Evolutionary conservation across 2,113 vertebrate genomes (phyloP), one percentile per base, ranked within the genome.

Genomic region (Nothobranchius furzeri): DNA sequence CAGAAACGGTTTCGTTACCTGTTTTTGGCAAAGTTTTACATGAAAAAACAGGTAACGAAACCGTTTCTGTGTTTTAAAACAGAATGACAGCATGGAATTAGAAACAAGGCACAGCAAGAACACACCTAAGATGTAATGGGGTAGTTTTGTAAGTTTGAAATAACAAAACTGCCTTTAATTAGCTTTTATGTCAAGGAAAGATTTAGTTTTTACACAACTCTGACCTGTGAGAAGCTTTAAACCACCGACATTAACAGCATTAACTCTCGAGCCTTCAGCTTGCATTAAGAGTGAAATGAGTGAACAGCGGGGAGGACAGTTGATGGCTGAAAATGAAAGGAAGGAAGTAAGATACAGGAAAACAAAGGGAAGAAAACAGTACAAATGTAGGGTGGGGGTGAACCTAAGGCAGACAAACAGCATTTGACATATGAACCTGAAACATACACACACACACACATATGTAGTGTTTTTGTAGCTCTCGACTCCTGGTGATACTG

Each of bases 181-280:
- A 56, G 69, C 68, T 82, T 75, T 60, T 3, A 30, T 30, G 64
- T 47, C 55, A 68, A 79, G 70, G 48, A 46, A 1, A 61, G 54
- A 47, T 62, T 80, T 14, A 30, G 50, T 76, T 75, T 43, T 43
- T 79, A 57, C 8, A 1, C 12, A 12, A 45, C n/a, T 2, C 47
- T 72, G 80, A 75, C 79, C 76, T 81, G 56, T 80, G 68, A 57
- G 83, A 76, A 77, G 83, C 76, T 74, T 86, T 82, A 87, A 88
- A 85, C 59, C 75, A 62, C 62, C 83, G 75, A 79, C 83, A 79
- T 83, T 79, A 70, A 81, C 43, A 52, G 70, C 78, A 79, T 82
- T 76, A 80, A 68, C 76, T 70, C 74, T 83, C 64, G 58, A 77
- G 76, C 75, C 67, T 73, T 86, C 79, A 82, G 61, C 70, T 36